Conservation (phyloP, 2,113 vertebrate genomes). For the Ochotona curzoniae region DNA sequence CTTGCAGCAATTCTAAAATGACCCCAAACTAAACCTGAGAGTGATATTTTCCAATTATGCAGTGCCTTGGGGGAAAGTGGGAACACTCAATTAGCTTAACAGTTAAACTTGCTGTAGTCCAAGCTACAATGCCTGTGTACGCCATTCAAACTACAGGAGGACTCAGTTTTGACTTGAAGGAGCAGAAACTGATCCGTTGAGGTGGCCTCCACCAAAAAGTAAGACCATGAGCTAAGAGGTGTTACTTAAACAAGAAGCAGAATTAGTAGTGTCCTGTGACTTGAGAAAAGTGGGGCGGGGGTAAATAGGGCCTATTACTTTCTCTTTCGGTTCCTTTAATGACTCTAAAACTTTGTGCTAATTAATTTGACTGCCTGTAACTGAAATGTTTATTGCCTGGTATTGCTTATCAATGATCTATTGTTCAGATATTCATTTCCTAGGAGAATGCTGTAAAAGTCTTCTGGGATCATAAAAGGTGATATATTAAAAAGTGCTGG, state of each 20-base stretch:
- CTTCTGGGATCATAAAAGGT: constrained; percentile 71
- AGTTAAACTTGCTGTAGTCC: background rate
- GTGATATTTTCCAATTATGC: background rate
- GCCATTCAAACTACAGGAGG: constrained; percentile 13
- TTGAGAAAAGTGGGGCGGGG: constrained; percentile 18
- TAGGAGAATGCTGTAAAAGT: constrained; percentile 68
- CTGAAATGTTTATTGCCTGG: constrained; percentile 64
- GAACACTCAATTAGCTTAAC: background rate
- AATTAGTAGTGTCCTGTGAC: background rate
- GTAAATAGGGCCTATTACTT: background rate
- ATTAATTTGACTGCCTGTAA: constrained; percentile 59
- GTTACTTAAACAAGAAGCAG: background rate
- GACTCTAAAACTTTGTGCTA: constrained; percentile 62
- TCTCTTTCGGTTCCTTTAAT: constrained; percentile 55
- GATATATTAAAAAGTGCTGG: constrained; percentile 54
- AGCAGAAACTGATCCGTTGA: background rate
- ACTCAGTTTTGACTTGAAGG: constrained; percentile 17
- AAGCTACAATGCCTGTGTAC: background rate
- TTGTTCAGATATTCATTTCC: constrained; percentile 72
- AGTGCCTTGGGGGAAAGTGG: background rate
- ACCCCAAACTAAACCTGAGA: background rate
- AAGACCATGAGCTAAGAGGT: background rate
- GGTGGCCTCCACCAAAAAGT: background rate
- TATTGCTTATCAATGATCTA: constrained; percentile 67
- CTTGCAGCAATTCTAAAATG: constrained; percentile 34